Evolutionary conservation across 2,113 vertebrate genomes (phyloP), one percentile per base, ranked within the genome.

Genomic region (Chlorocebus sabaeus): DNA sequence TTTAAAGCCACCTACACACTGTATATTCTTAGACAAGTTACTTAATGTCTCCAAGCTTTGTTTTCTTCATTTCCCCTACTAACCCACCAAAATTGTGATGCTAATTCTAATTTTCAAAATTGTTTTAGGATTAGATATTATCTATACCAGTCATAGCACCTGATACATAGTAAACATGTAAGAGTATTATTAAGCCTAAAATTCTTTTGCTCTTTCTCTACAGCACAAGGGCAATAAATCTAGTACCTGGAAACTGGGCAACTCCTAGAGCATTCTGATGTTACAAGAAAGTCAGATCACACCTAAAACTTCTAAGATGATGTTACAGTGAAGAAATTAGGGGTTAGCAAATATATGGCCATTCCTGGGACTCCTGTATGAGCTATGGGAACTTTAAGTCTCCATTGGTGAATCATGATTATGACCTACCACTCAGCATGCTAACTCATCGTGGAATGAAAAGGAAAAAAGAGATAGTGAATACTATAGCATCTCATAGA

Each of bases 51-150:
- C 32, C 92, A 80, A 64, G 13, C 57, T 95, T 84, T 64, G 32
- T 67, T 83, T 96, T 93, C 55, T 52, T 86, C 25, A 50, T 84
- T 95, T 52, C 88, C 25, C 76, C 82, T 81, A 30, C 59, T 64
- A 68, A 5, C 13, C 17, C 25, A 79, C 45, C 13, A 96, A 88
- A 83, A 95, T 48, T 30, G 61, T 82, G 40, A 40, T 48, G 30
- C 0, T 43, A 72, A 90, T 73, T 89, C n/a, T 92, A 89, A 82
- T 50, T 93, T 80, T 76, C 80, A 83, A 92, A 96, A 85, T 32
- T 75, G 27, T 59, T 55, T 83, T 80, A 79, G 80, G 50, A 82
- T 79, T 80, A 86, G 59, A 43, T 57, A 64, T 82, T 90, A 68
- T 18, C 4, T 55, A 75, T 83, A 72, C 14, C 70, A 70, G 40